Base-by-base conservation (phyloP, 35 echinoderm and acorn worm species). In the Anneissia japonica region DNA sequence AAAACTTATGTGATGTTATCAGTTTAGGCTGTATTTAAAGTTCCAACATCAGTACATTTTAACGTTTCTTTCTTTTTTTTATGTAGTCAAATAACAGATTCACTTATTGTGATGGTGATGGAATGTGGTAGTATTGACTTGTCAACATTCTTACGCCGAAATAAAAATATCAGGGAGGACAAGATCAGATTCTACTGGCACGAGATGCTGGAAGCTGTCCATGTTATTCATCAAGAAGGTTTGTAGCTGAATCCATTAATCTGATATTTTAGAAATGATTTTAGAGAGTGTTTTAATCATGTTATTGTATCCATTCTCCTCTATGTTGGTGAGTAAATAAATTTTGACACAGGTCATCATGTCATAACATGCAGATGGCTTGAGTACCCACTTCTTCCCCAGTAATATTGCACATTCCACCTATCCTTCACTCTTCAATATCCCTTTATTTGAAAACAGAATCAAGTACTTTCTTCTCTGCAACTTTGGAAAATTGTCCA, bases 171-270 rank as follows among this genome's bases (percentile, higher is more conserved):
- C 40, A 84, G 83, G 26, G 26, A 43, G 40, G 75, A 91, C n/a
- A 56, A 93, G 82, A 94, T 98, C 38, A 73, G 81, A 33, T 89
- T 85, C 38, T 98, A 98, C 74, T 98, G 91, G 91, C 75, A 83
- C 38, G 79, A 91, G 75, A 98, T 98, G 95, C 79, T 94, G 35
- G 86, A 82, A 80, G 95, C 95, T 56, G 95, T 98, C 1, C 85
- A 98, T 73, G 90, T 90, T 51, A 85, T 98, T 29, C 95, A 98
- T 39, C 84, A 97, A 88, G 77, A 91, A 91, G 92, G 95, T 64
- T 64, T 64, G 51, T 64, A 43, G n/a, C n/a, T n/a, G n/a, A n/a
- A n/a, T n/a, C n/a, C n/a, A n/a, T n/a, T n/a, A n/a, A n/a, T n/a
- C n/a, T n/a, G n/a, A n/a, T n/a, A n/a, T n/a, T n/a, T n/a, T n/a